Base-by-base conservation (phyloP, 2,113 vertebrate genomes). In the Ammodramus savannarum region DNA sequence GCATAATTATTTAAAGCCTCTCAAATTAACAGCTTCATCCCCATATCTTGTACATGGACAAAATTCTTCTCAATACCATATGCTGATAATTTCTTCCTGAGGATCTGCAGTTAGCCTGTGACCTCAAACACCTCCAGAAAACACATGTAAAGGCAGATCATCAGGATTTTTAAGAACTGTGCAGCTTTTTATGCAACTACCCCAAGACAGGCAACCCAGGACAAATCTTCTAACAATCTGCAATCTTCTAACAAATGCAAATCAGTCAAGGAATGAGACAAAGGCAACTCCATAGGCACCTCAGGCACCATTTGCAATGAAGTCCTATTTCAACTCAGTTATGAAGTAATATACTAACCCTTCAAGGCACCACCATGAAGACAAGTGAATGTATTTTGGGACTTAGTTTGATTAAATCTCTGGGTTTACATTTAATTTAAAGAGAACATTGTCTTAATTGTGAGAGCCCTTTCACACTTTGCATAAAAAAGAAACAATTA, bases 401-500 rank as follows among this genome's bases (percentile, higher is more conserved):
- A 82, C 21, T 75, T 20, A 86, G 17, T 82, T 87, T 13, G 11
- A 87, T 82, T 94, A 82, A 72, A 76, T 51, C 26, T 38, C 39
- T 39, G 8, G 6, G 74, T 93, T 94, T 94, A 59, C 34, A 78
- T 71, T 96, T 95, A 89, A 95, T 95, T 96, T 94, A 93, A 26
- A 96, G 80, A 92, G 12, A 31, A 44, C 31, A 83, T 72, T 52
- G 44, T 96, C 77, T 85, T 91, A 93, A 96, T 63, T 95, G 73
- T 1, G 12, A 72, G 34, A 92, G 92, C 41, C 73, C 86, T 97
- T 67, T 92, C 80, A 92, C 69, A 39, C 74, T 93, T 67, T 88
- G 36, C 71, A 92, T 95, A 48, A 90, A 96, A 95, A 94, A 75
- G 36, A 92, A 95, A 91, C 57, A 93, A 95, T 90, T 82, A 96